Percentiles rank a stretch among this genome's conserved stretches.
Evolutionary conservation across 2,113 vertebrate species (phyloP).

Genomic region (Thalassoma bifasciatum): DNA sequence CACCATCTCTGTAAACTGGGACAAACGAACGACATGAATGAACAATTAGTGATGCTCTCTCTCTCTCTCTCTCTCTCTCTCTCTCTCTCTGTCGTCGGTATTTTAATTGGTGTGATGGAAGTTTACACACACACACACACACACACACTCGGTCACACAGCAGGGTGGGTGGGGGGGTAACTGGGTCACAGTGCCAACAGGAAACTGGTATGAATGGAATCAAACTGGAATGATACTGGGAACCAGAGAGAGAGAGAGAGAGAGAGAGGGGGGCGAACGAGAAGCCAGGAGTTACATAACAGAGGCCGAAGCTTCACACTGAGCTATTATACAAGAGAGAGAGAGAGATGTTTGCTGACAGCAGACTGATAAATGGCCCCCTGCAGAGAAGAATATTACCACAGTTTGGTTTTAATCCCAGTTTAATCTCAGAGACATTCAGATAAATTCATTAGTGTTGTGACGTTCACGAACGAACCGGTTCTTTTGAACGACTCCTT

Average conservation of each 20-base stretch:
- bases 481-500: too few species aligned
- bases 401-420: too few species aligned
- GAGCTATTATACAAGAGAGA: neutral
- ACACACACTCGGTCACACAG: neutral
- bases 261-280: neutral
- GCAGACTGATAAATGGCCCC: too few species aligned
- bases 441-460: too few species aligned
- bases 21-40: conserved; percentile 15
- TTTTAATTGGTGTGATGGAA: conserved; percentile 35
- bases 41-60: conserved; percentile 21
- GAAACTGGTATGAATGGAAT: conserved; percentile 48
- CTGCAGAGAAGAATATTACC: too few species aligned
- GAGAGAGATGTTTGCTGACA: too few species aligned
- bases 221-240: conserved; percentile 30
- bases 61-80: conserved; percentile 7
- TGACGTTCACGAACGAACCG: too few species aligned
- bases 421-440: too few species aligned
- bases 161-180: conserved; percentile 4
- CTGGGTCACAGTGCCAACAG: conserved; percentile 45
- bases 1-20: neutral
- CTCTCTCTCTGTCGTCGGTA: neutral
- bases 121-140: neutral
- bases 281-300: conserved; percentile 9
- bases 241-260: neutral
- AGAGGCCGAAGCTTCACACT: neutral